phyloP scores from a whole-genome alignment of 2,113 vertebrate genomes.

The Natator depressus region DNA sequence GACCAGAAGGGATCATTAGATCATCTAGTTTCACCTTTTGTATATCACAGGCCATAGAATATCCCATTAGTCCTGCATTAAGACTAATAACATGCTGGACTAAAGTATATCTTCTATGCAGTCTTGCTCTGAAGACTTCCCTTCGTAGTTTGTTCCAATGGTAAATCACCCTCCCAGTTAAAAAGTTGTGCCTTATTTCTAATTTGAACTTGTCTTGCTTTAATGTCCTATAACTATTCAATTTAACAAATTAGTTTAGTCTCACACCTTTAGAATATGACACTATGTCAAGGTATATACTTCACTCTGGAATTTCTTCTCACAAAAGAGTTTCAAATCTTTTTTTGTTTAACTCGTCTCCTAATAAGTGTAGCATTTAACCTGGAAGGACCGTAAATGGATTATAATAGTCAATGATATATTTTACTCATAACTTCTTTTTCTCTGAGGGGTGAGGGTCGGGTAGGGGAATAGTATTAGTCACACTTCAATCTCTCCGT shows the following conservation, averaged over 20 bases:
- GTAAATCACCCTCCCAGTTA: background rate
- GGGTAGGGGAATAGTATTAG: background rate
- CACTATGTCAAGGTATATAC: background rate
- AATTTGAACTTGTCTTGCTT: background rate
- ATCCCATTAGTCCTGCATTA: background rate
- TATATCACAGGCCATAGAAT: accelerated
- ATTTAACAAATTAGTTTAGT: accelerated
- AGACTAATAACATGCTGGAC: accelerated
- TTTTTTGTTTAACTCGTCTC: background rate
- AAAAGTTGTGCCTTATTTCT: background rate
- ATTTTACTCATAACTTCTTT: background rate
- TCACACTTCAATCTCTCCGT: background rate
- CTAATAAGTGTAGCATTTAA: background rate
- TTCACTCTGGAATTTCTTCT: background rate
- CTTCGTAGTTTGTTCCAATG: background rate
- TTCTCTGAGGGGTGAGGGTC: background rate
- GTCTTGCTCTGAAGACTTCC: background rate
- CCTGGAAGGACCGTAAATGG: background rate
- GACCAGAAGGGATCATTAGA: background rate
- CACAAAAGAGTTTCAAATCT: background rate
- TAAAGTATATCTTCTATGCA: accelerated
- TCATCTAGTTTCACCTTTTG: background rate
- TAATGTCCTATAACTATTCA: background rate
- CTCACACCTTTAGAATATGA: background rate
- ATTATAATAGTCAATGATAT: background rate